These are phyloP conservation scores for Lasioglossum figueresi DNA, from an alignment of 2,888 invertebrate species.

Conservation along the genomic window DNA sequence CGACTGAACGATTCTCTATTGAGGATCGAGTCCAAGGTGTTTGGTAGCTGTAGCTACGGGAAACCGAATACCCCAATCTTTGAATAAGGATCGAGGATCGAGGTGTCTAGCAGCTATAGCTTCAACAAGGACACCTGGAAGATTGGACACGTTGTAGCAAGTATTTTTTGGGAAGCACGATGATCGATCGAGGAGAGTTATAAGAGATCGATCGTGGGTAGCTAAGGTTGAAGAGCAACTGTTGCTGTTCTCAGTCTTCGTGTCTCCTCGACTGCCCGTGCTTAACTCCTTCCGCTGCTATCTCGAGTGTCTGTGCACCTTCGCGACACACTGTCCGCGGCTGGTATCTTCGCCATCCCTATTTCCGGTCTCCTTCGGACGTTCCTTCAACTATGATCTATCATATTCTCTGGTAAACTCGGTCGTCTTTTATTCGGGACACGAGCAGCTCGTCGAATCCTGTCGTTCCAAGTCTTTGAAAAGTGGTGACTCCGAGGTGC, in stretches of 20 bases:
- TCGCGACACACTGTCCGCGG: conserved; percentile 35
- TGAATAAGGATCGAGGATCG: background rate
- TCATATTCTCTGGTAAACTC: background rate
- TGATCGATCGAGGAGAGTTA: background rate
- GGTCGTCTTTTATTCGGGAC: background rate
- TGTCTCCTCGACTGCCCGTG: conserved; percentile 46
- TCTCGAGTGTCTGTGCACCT: conserved; percentile 55
- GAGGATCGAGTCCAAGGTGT: background rate
- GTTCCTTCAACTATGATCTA: background rate
- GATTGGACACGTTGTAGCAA: background rate
- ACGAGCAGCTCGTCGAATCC: background rate
- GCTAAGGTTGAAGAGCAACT: conserved; percentile 23
- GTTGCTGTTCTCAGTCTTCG: conserved; percentile 38
- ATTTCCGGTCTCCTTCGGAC: conserved; percentile 32
- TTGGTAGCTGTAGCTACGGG: background rate
- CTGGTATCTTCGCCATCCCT: conserved; percentile 30
- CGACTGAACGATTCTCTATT: background rate
- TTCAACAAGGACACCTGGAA: background rate
- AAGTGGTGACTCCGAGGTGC: no score
- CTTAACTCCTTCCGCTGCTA: conserved; percentile 39
- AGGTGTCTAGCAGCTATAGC: background rate
- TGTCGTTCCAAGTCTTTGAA: background rate
- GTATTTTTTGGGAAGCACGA: background rate
- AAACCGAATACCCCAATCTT: background rate
- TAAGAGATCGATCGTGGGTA: background rate